Evolutionary conservation across 2,888 invertebrate species (phyloP).

Genomic region (Melanostoma mellinum): DNA sequence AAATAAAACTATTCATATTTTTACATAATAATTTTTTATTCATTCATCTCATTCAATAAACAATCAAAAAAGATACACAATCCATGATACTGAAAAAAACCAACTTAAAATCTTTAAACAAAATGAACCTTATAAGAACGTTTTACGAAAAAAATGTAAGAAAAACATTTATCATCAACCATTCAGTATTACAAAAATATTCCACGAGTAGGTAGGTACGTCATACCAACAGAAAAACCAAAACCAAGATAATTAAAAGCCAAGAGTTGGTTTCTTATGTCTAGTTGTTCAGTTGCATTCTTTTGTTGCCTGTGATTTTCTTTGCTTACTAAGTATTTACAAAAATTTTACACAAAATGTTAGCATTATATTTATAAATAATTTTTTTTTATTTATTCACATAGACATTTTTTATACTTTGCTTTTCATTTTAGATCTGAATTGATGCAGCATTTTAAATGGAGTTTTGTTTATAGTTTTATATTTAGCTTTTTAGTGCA

Average conservation of each 20-base stretch:
- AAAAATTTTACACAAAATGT: slow-evolving; percentile 61
- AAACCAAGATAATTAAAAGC: slow-evolving; percentile 16
- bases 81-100: neutral
- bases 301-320: slow-evolving; percentile 21
- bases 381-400: slow-evolving; percentile 7
- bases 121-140: slow-evolving; percentile 28
- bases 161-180: slow-evolving; percentile 31
- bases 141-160: slow-evolving; percentile 19
- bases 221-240: slow-evolving; percentile 30
- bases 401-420: slow-evolving; percentile 28
- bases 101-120: neutral
- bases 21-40: slow-evolving; percentile 64
- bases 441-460: slow-evolving; percentile 38
- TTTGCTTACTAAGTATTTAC: slow-evolving; percentile 60
- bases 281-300: slow-evolving; percentile 62
- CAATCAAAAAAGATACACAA: slow-evolving; percentile 47
- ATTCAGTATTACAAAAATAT: slow-evolving; percentile 58
- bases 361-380: slow-evolving; percentile 45
- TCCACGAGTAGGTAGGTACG: slow-evolving; percentile 7
- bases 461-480: slow-evolving; percentile 26
- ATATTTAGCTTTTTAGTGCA: slow-evolving; percentile 40
- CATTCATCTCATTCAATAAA: slow-evolving; percentile 51
- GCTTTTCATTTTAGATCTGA: slow-evolving; percentile 18
- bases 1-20: slow-evolving; percentile 28
- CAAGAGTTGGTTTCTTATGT: slow-evolving; percentile 43